phyloP scores from a whole-genome alignment of 2,888 invertebrate species.

The Protula sp. region DNA sequence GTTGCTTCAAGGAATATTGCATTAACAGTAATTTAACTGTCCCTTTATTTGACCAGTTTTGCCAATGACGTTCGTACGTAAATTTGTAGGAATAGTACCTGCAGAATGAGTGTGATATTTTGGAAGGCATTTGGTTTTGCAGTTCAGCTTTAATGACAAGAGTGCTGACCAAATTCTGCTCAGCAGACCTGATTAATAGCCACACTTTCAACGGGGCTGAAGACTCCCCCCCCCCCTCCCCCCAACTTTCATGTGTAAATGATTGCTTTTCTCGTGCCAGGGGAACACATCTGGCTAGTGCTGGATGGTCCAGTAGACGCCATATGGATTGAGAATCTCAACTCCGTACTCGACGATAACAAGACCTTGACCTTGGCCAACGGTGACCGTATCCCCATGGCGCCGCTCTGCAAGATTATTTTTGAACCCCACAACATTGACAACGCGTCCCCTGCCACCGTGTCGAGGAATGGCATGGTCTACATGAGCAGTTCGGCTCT shows the following conservation, averaged over 20 bases:
- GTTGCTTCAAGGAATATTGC: not conserved
- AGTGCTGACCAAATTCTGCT: no score
- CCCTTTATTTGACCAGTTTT: no score
- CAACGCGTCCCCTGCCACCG: conserved; percentile 95
- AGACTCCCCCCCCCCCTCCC: no score
- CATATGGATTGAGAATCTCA: conserved; percentile 55
- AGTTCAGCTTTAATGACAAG: no score
- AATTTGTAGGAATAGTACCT: no score
- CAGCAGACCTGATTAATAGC: no score
- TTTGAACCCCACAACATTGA: conserved; percentile 97
- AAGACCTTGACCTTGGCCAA: conserved; percentile 74
- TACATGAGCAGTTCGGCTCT: conserved; percentile 96
- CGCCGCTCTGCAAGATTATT: conserved; percentile 87
- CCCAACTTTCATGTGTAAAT: no score
- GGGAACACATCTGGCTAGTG: conserved; percentile 87
- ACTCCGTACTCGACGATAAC: conserved; percentile 55
- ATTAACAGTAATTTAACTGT: not conserved
- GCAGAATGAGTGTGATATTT: no score
- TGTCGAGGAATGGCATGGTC: conserved; percentile 75
- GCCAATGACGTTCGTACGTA: no score
- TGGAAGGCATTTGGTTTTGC: no score
- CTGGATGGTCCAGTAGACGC: conserved; percentile 55
- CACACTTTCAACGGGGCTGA: no score
- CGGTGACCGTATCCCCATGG: conserved; percentile 87
- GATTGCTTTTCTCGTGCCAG: conserved; percentile 35